Percentiles rank a stretch among this genome's conserved stretches.
Evolutionary conservation across 2,888 invertebrate genomes (phyloP).

Genomic region (Drosophila buzzatii): DNA sequence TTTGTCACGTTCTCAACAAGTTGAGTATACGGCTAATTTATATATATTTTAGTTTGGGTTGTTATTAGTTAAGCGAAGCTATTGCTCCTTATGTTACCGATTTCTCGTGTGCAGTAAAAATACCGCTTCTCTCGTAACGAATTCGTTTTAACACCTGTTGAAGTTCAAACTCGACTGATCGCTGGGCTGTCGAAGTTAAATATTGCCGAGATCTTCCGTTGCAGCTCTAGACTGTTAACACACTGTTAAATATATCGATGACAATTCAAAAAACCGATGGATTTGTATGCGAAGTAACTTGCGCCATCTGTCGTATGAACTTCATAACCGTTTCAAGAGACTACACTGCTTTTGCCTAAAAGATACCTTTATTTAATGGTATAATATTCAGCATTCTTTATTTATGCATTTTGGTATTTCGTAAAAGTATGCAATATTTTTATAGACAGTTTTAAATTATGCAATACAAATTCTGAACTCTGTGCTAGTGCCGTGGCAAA

Average conservation of each 20-base stretch:
- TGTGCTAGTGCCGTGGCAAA: background rate
- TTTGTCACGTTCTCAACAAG: slow-evolving; percentile 38
- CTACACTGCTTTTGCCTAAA: too few relatives aligned
- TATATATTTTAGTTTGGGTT: slow-evolving; percentile 22
- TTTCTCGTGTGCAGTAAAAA: slow-evolving; percentile 46
- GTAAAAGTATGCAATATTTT: background rate
- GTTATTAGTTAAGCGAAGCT: slow-evolving; percentile 26
- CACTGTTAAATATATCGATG: slow-evolving; percentile 29
- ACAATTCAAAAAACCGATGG: slow-evolving; percentile 12
- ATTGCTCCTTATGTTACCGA: slow-evolving; percentile 52
- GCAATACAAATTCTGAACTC: background rate
- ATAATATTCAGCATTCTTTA: background rate
- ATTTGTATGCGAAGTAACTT: too few relatives aligned
- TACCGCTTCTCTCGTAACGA: slow-evolving; percentile 48
- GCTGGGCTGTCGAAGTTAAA: slow-evolving; percentile 35
- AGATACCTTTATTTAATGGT: background rate
- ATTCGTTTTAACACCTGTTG: slow-evolving; percentile 75
- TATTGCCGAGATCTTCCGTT: slow-evolving; percentile 15
- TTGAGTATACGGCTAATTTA: slow-evolving; percentile 10
- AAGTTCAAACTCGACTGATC: slow-evolving; percentile 73
- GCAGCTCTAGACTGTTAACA: slow-evolving; percentile 20
- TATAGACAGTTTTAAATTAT: background rate
- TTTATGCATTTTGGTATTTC: background rate
- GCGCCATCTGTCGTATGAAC: slow-evolving; percentile 5
- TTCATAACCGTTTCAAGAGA: background rate